Percentiles rank a stretch among this genome's conserved stretches.
phyloP scores from a whole-genome alignment of 2,888 invertebrate species.

The Bellardia pandia region DNA sequence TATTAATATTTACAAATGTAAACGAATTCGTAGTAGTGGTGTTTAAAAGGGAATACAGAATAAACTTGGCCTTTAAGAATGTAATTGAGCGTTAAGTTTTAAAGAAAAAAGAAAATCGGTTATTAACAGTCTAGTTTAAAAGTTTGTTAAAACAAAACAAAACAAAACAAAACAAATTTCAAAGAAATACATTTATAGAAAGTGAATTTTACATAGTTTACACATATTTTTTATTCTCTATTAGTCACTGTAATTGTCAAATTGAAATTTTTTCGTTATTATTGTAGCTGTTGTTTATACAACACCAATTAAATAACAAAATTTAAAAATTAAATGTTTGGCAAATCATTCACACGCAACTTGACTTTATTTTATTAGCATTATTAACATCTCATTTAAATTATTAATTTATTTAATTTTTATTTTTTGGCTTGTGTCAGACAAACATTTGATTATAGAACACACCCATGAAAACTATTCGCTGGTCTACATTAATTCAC shows the following conservation, averaged over 20 bases:
- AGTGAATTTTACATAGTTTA: too few species aligned
- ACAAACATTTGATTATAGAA: conserved; percentile 2
- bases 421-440: not conserved
- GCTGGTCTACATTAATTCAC: not conserved
- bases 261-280: too few species aligned
- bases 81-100: not conserved
- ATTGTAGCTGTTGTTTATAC: not conserved
- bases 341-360: not conserved
- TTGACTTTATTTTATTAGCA: not conserved
- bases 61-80: not conserved
- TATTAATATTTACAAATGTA: not conserved
- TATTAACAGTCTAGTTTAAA: not conserved
- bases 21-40: not conserved
- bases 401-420: not conserved
- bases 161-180: not conserved
- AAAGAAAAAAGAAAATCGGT: too few species aligned
- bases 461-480: not conserved
- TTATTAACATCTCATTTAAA: not conserved
- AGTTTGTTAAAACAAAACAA: not conserved
- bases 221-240: too few species aligned
- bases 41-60: not conserved
- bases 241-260: too few species aligned
- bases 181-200: too few species aligned
- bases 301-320: not conserved
- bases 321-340: not conserved